Evolutionary conservation across 1,140 invertebrate species (phyloP), one percentile per base, ranked within the genome.

Genomic region (Littorina saxatilis): DNA sequence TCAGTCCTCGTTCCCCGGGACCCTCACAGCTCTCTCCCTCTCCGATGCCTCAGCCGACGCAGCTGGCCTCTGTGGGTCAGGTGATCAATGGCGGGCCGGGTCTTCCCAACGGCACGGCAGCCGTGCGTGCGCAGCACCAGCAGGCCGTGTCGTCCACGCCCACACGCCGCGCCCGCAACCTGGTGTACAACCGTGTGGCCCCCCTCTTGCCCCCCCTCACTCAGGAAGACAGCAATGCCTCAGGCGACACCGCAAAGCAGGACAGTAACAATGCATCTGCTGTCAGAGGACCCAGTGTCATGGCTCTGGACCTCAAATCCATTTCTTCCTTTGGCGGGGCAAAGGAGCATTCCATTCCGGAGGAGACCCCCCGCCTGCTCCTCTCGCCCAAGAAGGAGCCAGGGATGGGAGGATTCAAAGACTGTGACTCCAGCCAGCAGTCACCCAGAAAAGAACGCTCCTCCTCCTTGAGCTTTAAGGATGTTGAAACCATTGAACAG

Each of bases 111-210:
- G 66, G 66, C 35, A 39, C 66, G 9, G 66, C 66, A 9, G 35
- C 39, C 23, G 40, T 50, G 70, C 70, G 17, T 20, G 13, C 37
- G n/a, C 23, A 52, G 0, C 70, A 73, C 37, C 70, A 73, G 70
- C 7, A n/a, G 23, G n/a, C 50, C 23, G n/a, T 52, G 5, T 5
- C 58, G 9, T 32, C 29, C 35, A 35, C 63, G 3, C 29, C 29
- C 2, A 37, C 63, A 20, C 7, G 70, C 32, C 39, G 43, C 1
- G 4, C 35, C 5, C 39, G 70, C 23, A 73, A 27, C 40, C 70
- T 73, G 1, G 43, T 58, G 5, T 78, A 78, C 55, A 78, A 78
- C 76, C 52, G 76, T 20, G 76, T 78, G 76, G 76, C 76, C 4
- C 76, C 76, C 15, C 76, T 78, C 9, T 29, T 78, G 52, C 37